Percentiles rank a stretch among this genome's conserved stretches.
Evolutionary conservation across 2,113 vertebrate genomes (phyloP).

Genomic region (Pedetes capensis): DNA sequence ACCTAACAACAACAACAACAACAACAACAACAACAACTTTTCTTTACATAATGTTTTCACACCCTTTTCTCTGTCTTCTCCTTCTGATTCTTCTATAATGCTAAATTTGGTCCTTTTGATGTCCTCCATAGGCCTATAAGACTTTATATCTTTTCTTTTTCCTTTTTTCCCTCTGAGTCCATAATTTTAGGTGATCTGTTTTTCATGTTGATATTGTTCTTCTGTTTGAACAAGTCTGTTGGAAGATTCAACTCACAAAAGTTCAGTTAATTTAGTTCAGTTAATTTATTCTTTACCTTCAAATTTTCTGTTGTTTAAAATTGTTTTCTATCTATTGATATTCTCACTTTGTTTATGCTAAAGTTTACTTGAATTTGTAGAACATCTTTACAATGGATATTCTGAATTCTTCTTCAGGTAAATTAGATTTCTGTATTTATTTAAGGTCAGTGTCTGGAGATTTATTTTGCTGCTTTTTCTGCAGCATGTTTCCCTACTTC

Average conservation of each 20-base stretch:
- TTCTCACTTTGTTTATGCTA: not conserved
- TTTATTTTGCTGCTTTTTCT: not conserved
- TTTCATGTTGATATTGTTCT: not conserved
- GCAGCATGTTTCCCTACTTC: not conserved
- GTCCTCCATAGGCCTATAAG: not conserved
- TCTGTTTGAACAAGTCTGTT: not conserved
- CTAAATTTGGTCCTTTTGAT: not conserved
- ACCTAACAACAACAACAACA: too few species aligned
- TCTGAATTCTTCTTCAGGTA: not conserved
- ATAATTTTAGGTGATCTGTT: not conserved
- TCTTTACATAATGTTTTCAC: not conserved
- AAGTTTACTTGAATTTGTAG: not conserved
- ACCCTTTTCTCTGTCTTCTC: not conserved
- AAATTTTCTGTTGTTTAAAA: not conserved
- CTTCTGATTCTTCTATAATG: not conserved
- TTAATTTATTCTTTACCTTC: not conserved
- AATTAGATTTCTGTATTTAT: not conserved
- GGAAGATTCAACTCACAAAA: too few species aligned
- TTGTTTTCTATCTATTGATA: not conserved
- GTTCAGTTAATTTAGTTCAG: not conserved
- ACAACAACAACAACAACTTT: too few species aligned
- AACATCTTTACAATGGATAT: not conserved
- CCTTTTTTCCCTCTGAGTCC: not conserved
- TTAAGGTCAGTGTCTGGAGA: not conserved
- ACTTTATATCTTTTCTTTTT: not conserved